phyloP scores from a whole-genome alignment of 2,888 invertebrate species.

The Zeuzera pyrina region DNA sequence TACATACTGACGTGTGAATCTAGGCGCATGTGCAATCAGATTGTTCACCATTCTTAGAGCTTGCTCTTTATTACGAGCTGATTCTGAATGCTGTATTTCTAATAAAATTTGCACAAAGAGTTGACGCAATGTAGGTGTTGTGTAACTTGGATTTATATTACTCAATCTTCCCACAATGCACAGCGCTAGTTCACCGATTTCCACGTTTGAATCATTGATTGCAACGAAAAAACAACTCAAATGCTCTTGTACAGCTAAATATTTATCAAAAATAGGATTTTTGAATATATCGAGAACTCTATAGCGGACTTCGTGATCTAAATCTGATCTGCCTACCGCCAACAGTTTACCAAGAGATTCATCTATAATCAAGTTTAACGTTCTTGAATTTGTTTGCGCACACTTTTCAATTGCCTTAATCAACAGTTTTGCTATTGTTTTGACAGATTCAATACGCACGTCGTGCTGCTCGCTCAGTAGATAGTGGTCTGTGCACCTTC shows the following conservation, averaged over 20 bases:
- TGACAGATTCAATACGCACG: constrained; percentile 91
- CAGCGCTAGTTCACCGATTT: constrained; percentile 93
- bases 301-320: constrained; percentile 93
- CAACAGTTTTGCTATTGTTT: constrained; percentile 91
- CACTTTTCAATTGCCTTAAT: constrained; percentile 84
- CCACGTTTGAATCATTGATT: constrained; percentile 96
- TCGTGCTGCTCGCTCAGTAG: constrained; percentile 92
- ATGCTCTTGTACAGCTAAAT: constrained; percentile 96
- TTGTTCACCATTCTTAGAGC: constrained; percentile 96
- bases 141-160: constrained; percentile 96
- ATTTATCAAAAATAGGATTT: constrained; percentile 90
- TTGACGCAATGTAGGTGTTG: constrained; percentile 95
- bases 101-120: constrained; percentile 92
- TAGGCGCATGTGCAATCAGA: constrained; percentile 93
- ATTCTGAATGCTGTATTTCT: constrained; percentile 95
- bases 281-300: constrained; percentile 93
- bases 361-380: constrained; percentile 90
- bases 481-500: constrained; percentile 93
- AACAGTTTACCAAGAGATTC: constrained; percentile 92
- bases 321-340: constrained; percentile 95
- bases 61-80: constrained; percentile 96
- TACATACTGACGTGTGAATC: constrained; percentile 95
- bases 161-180: constrained; percentile 94
- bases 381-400: constrained; percentile 80
- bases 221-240: constrained; percentile 93